phyloP scores from a whole-genome alignment of 2,797 vertebrate genomes.

The Tapirus indicus region DNA sequence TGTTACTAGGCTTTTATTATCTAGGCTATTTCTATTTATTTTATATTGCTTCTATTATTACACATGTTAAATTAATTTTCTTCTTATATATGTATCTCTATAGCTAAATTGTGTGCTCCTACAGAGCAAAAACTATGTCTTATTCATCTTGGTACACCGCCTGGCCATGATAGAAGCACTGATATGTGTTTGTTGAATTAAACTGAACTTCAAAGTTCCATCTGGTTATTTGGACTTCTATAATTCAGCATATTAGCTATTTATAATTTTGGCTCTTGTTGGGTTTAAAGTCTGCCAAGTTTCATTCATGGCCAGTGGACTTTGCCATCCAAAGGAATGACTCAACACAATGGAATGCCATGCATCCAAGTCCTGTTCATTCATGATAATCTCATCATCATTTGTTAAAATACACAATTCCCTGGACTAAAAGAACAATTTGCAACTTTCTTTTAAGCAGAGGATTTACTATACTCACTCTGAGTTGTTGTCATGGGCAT shows the following conservation, averaged over 20 bases:
- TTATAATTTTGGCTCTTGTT: conserved; percentile 18
- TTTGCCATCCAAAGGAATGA: background rate
- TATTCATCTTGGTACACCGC: background rate
- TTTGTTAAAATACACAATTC: background rate
- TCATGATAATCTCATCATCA: conserved; percentile 30
- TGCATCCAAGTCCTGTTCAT: background rate
- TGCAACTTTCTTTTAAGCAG: background rate
- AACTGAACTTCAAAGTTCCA: background rate
- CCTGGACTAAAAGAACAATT: background rate
- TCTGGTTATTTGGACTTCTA: background rate
- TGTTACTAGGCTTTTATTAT: background rate
- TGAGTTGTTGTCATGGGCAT: background rate
- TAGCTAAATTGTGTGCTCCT: background rate
- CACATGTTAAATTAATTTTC: background rate
- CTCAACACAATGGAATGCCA: background rate
- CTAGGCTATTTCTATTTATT: background rate
- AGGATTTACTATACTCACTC: background rate
- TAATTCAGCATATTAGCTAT: conserved; percentile 17
- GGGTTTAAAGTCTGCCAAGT: background rate
- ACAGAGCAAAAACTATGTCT: background rate
- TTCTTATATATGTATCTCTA: background rate
- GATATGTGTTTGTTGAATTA: conserved; percentile 39
- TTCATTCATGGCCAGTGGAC: background rate
- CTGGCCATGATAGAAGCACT: background rate
- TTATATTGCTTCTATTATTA: background rate